Evolutionary conservation across 2,797 vertebrate genomes (phyloP).

Genomic region (Phylloscopus collybita): DNA sequence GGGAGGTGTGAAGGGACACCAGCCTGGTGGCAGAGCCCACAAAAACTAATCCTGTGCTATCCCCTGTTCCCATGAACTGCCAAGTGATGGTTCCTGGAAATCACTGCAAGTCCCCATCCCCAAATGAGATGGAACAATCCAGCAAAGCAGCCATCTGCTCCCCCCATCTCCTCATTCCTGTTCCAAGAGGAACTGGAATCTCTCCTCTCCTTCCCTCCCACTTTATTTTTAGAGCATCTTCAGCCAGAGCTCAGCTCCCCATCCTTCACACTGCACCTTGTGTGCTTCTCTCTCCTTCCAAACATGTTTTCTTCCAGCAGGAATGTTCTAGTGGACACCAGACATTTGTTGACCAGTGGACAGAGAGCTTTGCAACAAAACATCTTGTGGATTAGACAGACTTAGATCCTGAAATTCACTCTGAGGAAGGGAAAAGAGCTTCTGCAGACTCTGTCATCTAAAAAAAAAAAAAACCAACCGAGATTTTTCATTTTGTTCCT

Average conservation of each 20-base stretch:
- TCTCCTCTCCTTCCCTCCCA: neutral
- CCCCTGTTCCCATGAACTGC: neutral
- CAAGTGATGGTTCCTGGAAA: neutral
- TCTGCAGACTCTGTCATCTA: neutral
- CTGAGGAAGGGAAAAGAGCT: neutral
- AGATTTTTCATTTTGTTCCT: neutral
- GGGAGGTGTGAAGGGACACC: neutral
- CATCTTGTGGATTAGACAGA: neutral
- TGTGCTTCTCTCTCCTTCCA: neutral
- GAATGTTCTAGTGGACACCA: neutral
- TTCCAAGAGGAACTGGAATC: conserved; percentile 27
- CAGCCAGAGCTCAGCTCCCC: neutral
- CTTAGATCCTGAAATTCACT: neutral
- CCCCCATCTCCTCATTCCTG: neutral
- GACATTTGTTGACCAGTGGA: neutral
- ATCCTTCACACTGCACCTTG: neutral
- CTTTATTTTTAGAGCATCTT: conserved; percentile 28
- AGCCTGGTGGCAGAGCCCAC: neutral
- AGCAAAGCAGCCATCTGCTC: conserved; percentile 47
- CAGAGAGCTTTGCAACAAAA: neutral
- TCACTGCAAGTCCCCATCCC: neutral
- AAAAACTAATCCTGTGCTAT: neutral
- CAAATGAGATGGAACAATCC: neutral
- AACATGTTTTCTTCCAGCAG: neutral
- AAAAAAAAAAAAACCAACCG: neutral